Conservation (phyloP, 2,113 vertebrate species). For the Bubo blakistoni region DNA sequence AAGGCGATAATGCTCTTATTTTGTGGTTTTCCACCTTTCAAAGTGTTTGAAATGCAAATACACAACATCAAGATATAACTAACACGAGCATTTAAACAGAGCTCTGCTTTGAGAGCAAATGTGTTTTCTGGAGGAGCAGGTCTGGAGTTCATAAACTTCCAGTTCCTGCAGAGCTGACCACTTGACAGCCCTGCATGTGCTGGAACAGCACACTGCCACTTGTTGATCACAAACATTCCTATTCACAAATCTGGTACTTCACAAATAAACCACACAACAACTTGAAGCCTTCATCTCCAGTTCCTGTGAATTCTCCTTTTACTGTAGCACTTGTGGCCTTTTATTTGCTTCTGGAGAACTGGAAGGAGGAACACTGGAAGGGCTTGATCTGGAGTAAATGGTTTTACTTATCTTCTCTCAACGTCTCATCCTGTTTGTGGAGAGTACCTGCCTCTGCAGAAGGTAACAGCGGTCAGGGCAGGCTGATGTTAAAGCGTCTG, state of each 20-base stretch:
- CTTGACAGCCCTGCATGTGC: not conserved
- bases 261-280: not conserved
- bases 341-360: not conserved
- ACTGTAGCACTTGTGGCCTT: not conserved
- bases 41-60: not conserved
- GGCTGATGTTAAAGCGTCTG: not conserved
- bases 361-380: not conserved
- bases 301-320: not conserved
- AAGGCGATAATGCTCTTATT: not conserved
- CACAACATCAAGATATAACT: not conserved
- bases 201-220: not conserved
- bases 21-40: not conserved
- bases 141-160: not conserved
- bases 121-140: not conserved
- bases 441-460: not conserved
- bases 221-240: not conserved
- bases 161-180: not conserved
- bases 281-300: not conserved
- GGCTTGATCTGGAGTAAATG: not conserved
- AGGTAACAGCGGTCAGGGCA: fast-evolving
- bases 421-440: not conserved
- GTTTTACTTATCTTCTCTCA: not conserved
- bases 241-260: not conserved
- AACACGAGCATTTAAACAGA: not conserved
- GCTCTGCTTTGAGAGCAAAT: not conserved